Percentiles rank a stretch among this genome's conserved stretches.
Conservation (phyloP, 1,140 invertebrate species). For the Papilio machaon region DNA sequence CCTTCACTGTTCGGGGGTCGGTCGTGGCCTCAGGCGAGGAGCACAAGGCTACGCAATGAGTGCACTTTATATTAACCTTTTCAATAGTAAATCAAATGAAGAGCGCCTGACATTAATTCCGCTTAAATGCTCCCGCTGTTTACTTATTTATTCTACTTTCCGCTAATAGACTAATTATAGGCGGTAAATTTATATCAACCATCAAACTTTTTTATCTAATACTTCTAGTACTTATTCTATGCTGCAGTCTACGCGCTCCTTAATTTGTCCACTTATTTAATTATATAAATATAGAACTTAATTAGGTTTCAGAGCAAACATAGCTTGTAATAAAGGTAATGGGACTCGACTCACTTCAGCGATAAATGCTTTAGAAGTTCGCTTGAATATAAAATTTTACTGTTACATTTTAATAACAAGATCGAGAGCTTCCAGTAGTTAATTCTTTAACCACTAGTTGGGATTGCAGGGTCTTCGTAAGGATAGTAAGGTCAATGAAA, state of each 20-base stretch:
- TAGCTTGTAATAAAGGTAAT: neutral
- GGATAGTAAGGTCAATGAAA: slow-evolving; percentile 9
- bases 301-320: neutral
- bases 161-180: neutral
- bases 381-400: neutral
- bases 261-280: neutral
- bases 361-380: neutral
- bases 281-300: slow-evolving; percentile 9
- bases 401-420: neutral
- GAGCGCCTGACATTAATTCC: neutral
- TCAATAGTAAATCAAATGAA: neutral
- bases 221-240: neutral
- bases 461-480: slow-evolving; percentile 10
- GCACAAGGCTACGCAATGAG: too few relatives aligned
- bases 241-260: neutral
- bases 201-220: neutral
- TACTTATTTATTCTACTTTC: neutral
- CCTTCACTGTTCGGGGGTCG: neutral
- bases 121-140: neutral
- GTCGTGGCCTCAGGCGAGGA: too few relatives aligned
- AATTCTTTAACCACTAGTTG: neutral
- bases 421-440: neutral
- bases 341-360: neutral
- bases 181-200: neutral
- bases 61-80: neutral